A percentile compares a stretch with the other conserved stretches of the same genome.
Evolutionary conservation across 2,888 invertebrate species (phyloP).

Genomic region (Sesia apiformis): DNA sequence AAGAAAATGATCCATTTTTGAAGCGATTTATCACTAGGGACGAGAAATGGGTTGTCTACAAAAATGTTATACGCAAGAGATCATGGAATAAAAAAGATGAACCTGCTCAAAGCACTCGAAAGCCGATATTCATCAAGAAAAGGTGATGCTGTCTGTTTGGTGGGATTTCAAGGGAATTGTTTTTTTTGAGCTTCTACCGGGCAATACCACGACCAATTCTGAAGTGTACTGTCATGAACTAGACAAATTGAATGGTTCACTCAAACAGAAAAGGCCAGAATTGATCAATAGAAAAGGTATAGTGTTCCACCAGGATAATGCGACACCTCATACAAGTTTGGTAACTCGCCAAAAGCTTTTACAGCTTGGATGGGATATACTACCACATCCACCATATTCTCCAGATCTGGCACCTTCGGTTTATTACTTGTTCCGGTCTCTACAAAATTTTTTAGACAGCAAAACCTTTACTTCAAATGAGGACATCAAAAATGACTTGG

Average conservation of each 20-base stretch:
- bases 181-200: slow-evolving; percentile 3
- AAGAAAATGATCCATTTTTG: slow-evolving; percentile 12
- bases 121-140: slow-evolving; percentile 4
- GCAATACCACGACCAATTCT: background rate
- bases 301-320: slow-evolving; percentile 13
- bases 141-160: slow-evolving; percentile 4
- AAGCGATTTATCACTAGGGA: slow-evolving; percentile 1
- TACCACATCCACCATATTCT: slow-evolving; percentile 2
- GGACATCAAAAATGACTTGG: slow-evolving; percentile 5
- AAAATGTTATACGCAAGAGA: slow-evolving; percentile 15
- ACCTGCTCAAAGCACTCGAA: slow-evolving; percentile 15
- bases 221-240: slow-evolving; percentile 56
- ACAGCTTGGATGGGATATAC: slow-evolving; percentile 1
- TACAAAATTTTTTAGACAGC: slow-evolving; percentile 7
- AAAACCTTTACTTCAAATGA: slow-evolving; percentile 3
- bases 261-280: slow-evolving; percentile 4
- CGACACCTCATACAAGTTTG: slow-evolving; percentile 9
- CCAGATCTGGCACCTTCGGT: slow-evolving; percentile 6
- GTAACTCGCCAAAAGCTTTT: slow-evolving; percentile 3
- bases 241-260: slow-evolving; percentile 30
- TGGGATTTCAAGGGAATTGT: slow-evolving; percentile 10
- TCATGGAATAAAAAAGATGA: slow-evolving; percentile 15
- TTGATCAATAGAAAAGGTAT: slow-evolving; percentile 5
- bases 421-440: slow-evolving; percentile 7
- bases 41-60: background rate